Base-by-base conservation (phyloP, 2,113 vertebrate genomes). In the Capreolus pygargus region DNA sequence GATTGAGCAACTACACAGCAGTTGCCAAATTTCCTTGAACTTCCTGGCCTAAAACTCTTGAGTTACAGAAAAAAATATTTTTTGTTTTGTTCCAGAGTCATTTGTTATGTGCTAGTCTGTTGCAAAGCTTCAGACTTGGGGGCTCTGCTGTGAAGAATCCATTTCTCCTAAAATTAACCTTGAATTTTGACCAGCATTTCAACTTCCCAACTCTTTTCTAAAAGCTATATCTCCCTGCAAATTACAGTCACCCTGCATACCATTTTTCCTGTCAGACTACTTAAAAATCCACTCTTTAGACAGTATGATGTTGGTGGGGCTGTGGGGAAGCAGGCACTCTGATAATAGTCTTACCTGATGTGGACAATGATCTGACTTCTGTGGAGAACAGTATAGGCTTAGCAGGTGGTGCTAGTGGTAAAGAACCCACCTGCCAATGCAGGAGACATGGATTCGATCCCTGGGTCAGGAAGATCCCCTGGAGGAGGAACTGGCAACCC, bases 11-110 rank as follows among this genome's bases (percentile, higher is more conserved):
- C 11, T 15, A 25, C 27, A 86, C 7, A 87, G 11, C 39, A 84
- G 52, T 27, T 87, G 50, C 93, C 84, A 89, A 36, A 94, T 78
- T 64, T 85, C 92, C 86, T 86, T 96, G 84, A 96, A 76, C 33
- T 50, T 60, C 27, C 16, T 16, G 30, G 83, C 52, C 43, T 10
- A 78, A 70, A 78, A 17, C 74, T 92, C 90, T 70, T 33, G 43
- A 21, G 39, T 85, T 84, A 45, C 11, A 86, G 33, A 91, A 43
- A 91, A 43, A 82, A 88, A 67, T 55, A 45, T 21, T 61, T 76
- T 76, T 93, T 96, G 3, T 50, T 91, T 52, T 78, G 13, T 86
- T 91, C 50, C 54, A 81, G 5, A 86, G 61, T 45, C 45, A n/a
- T 15, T 78, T 89, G 45, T 54, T 91, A 54, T n/a, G 33, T 79